Conservation (phyloP, 2,797 vertebrate species). For the Sebastes itinus region DNA sequence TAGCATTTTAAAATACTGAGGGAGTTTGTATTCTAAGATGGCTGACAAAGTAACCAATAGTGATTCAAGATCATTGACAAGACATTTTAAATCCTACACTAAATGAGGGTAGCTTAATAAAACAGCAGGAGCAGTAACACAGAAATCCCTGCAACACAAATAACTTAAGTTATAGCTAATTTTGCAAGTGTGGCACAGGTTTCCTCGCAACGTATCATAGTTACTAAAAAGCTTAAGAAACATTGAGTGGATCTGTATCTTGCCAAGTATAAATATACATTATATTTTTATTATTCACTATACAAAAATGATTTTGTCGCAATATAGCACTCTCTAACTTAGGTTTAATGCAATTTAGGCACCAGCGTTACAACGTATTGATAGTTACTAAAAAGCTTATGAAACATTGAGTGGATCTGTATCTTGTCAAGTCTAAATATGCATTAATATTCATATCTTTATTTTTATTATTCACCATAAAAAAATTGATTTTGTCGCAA, state of each 20-base stretch:
- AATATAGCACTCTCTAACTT: not conserved
- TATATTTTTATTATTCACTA: too few relatives aligned
- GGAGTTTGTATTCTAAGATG: constrained; percentile 8
- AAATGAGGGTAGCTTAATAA: rapidly evolving
- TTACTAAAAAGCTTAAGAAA: not conserved
- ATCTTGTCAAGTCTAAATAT: rapidly evolving
- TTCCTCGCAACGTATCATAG: too few relatives aligned
- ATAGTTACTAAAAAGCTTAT: rapidly evolving
- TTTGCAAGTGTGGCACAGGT: too few relatives aligned
- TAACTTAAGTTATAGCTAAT: not conserved
- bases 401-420: rapidly evolving
- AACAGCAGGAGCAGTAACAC: too few relatives aligned
- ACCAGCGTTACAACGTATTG: not conserved
- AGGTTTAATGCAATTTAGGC: not conserved
- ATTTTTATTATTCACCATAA: not conserved
- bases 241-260: rapidly evolving
- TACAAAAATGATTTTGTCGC: too few relatives aligned
- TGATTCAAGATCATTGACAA: not conserved
- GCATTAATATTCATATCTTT: too few relatives aligned
- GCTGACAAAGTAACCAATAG: constrained; percentile 7
- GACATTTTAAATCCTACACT: too few relatives aligned
- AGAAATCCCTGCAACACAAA: not conserved
- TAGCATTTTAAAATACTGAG: not conserved
- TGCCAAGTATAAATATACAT: not conserved
- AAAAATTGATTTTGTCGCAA: not conserved